Base-by-base conservation (phyloP, 2,888 invertebrate genomes). In the Sinhomidia bicolor region DNA sequence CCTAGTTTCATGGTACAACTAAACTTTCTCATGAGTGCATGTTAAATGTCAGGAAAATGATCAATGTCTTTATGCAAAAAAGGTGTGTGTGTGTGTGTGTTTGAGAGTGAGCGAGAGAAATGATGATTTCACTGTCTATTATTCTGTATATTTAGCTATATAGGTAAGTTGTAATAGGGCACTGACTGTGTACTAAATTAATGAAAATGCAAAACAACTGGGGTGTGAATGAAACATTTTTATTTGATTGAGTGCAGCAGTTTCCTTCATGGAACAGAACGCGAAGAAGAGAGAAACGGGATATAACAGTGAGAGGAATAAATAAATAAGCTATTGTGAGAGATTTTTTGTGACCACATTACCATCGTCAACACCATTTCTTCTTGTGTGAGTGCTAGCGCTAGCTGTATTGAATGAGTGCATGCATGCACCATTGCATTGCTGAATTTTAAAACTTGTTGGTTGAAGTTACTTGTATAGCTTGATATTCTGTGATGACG, bases 181-280 rank as follows among this genome's bases (percentile, higher is more conserved):
- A n/a, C n/a, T n/a, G n/a, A n/a, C n/a, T n/a, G n/a, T n/a, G n/a
- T n/a, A n/a, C n/a, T n/a, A 86, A 86, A 80, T 86, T 87, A 81
- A 87, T 87, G 76, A 82, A 74, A 88, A 88, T 83, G 88, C 88
- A 88, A 88, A 88, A 51, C 41, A 88, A 88, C 65, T 83, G 88
- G 88, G 88, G 88, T 83, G 88, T 88, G 88, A 88, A 83, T 88
- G 88, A 88, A 88, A 88, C 83, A 76, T 88, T 88, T 83, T 79
- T 65, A 65, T 82, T 83, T 88, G 88, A 88, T 88, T 83, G 88
- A 88, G 88, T 82, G 51, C n/a, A 36, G 9, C 44, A 36, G 76
- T 88, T 82, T 88, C 78, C 76, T 82, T 54, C 79, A 87, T 81
- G 80, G 23, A 68, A 62, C n/a, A n/a, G n/a, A n/a, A n/a, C n/a